Conservation (phyloP, 2,888 invertebrate species). For the Baronia brevicornis region DNA sequence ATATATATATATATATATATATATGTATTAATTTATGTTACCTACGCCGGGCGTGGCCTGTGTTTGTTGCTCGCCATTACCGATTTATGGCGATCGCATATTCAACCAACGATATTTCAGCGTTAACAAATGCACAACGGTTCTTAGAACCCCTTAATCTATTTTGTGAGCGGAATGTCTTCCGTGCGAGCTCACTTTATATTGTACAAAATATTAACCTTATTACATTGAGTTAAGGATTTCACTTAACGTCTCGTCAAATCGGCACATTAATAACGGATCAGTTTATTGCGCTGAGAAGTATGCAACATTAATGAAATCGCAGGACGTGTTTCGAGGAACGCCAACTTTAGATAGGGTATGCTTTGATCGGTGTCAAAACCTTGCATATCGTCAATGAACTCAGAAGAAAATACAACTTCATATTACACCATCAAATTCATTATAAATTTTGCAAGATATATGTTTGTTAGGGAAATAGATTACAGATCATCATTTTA, state of each 20-base stretch:
- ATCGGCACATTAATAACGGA: too few species aligned
- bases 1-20: too few species aligned
- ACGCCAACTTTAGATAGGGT: slow-evolving; percentile 17
- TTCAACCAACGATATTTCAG: slow-evolving; percentile 16
- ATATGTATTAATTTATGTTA: too few species aligned
- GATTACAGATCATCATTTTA: too few species aligned
- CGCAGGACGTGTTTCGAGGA: slow-evolving; percentile 30
- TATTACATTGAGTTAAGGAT: too few species aligned
- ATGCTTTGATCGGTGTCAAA: slow-evolving; percentile 20
- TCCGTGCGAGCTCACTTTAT: slow-evolving; percentile 36
- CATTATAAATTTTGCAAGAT: too few species aligned
- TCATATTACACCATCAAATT: too few species aligned
- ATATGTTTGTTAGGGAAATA: too few species aligned
- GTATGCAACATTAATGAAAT: slow-evolving; percentile 36
- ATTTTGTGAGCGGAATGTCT: slow-evolving; percentile 38
- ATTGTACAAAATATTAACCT: slow-evolving; percentile 21
- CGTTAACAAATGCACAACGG: slow-evolving; percentile 8
- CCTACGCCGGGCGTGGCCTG: too few species aligned
- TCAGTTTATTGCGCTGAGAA: slow-evolving; percentile 34
- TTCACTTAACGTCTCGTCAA: too few species aligned
- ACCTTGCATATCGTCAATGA: not conserved
- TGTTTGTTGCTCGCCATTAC: too few species aligned
- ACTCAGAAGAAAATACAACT: too few species aligned
- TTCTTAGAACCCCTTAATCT: slow-evolving; percentile 52
- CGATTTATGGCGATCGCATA: slow-evolving; percentile 13